Percentiles rank a stretch among this genome's conserved stretches.
Conservation (phyloP, 2,797 vertebrate genomes). For the Morus bassanus region DNA sequence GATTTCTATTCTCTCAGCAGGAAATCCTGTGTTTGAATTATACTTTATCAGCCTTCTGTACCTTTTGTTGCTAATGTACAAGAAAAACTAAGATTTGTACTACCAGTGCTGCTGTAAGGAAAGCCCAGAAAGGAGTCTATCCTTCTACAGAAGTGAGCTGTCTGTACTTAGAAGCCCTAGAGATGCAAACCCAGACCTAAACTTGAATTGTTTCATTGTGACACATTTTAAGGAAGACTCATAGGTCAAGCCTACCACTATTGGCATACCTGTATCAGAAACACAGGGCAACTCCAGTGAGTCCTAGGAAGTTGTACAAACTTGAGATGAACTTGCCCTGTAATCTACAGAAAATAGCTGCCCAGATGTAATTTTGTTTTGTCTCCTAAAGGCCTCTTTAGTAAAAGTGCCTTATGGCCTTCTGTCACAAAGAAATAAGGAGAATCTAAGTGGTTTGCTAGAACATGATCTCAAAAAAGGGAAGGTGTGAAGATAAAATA, state of each 20-base stretch:
- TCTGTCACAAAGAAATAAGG: neutral
- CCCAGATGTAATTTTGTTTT: neutral
- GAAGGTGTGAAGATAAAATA: neutral
- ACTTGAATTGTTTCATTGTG: neutral
- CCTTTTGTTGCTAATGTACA: neutral
- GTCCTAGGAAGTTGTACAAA: neutral
- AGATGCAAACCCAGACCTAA: neutral
- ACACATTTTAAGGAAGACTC: neutral
- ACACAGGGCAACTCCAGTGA: neutral
- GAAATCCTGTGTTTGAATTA: neutral
- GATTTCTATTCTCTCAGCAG: neutral
- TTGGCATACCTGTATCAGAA: neutral
- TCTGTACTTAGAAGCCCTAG: neutral
- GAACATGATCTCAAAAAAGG: rapidly evolving
- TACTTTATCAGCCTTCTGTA: neutral
- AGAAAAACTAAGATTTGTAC: neutral
- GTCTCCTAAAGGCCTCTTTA: neutral
- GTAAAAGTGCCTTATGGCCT: neutral
- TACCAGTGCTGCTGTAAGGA: neutral
- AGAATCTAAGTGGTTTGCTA: neutral
- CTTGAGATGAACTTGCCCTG: neutral
- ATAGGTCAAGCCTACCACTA: neutral
- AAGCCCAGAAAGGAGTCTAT: neutral
- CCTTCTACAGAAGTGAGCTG: rapidly evolving
- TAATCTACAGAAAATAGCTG: neutral